A percentile compares a stretch with the other conserved stretches of the same genome.
Evolutionary conservation across 2,113 vertebrate species (phyloP).

Genomic region (Peromyscus californicus): DNA sequence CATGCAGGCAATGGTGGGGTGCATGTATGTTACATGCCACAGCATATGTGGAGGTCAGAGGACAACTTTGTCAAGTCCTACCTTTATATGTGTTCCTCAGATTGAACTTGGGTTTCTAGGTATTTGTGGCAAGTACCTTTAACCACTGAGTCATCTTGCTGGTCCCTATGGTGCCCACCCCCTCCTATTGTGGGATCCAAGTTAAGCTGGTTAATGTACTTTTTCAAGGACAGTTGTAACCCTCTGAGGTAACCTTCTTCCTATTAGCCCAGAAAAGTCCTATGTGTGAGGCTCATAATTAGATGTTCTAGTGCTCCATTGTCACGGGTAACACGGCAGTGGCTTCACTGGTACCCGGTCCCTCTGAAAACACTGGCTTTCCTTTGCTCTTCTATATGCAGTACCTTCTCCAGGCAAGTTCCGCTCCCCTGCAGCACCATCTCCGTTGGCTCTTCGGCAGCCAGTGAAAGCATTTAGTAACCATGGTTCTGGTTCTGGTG

Average conservation of each 20-base stretch:
- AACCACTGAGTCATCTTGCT: neutral
- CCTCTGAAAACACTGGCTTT: constrained; percentile 54
- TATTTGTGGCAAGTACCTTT: neutral
- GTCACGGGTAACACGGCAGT: neutral
- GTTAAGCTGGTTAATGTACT: neutral
- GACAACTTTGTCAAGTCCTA: neutral
- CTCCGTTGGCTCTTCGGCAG: constrained; percentile 96
- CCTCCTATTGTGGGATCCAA: neutral
- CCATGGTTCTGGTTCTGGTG: constrained; percentile 87
- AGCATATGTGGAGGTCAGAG: neutral
- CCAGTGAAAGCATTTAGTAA: constrained; percentile 95
- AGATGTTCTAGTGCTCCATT: neutral
- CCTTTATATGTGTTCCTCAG: neutral
- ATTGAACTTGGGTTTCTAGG: neutral
- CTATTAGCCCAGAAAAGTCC: neutral
- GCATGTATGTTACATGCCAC: too few species aligned
- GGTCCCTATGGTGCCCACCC: neutral
- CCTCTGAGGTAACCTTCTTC: neutral
- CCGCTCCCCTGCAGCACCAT: constrained; percentile 94
- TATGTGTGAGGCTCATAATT: neutral
- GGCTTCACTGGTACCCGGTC: neutral
- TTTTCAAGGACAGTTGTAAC: neutral
- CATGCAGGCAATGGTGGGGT: neutral
- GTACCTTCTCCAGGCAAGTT: constrained; percentile 98
- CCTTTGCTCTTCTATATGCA: constrained; percentile 84